phyloP scores from a whole-genome alignment of 1,140 invertebrate species.

The Temnothorax curvispinosus region DNA sequence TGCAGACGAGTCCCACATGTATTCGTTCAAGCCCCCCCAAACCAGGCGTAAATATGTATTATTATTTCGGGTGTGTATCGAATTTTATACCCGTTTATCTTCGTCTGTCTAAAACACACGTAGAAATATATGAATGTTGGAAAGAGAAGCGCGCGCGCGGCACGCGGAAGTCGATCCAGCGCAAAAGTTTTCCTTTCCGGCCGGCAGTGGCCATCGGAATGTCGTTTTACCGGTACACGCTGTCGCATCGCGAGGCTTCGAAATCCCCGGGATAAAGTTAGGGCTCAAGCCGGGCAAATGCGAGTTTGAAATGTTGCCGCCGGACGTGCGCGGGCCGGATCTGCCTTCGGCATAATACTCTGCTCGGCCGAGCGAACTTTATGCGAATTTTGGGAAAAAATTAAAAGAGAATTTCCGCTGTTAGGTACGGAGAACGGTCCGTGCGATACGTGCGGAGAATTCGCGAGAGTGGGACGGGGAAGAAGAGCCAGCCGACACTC shows the following conservation, averaged over 20 bases:
- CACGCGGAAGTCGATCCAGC: conserved; percentile 36
- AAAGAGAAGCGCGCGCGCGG: neutral
- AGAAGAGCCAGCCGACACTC: conserved; percentile 22
- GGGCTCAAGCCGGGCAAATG: conserved; percentile 74
- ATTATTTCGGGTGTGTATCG: neutral
- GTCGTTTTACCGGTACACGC: conserved; percentile 75
- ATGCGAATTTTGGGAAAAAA: conserved; percentile 82
- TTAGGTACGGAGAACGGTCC: conserved; percentile 1
- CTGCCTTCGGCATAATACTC: conserved; percentile 65
- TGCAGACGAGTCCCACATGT: neutral
- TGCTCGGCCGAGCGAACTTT: conserved; percentile 75
- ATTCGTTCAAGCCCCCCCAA: neutral
- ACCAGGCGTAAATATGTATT: neutral
- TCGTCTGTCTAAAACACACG: neutral
- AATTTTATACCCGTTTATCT: conserved; percentile 10
- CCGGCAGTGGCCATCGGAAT: conserved; percentile 69
- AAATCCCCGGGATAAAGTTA: conserved; percentile 73
- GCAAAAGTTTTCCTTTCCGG: conserved; percentile 66
- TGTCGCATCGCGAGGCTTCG: conserved; percentile 74
- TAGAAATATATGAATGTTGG: conserved; percentile 8
- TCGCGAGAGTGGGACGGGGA: conserved; percentile 11
- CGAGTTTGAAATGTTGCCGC: conserved; percentile 75
- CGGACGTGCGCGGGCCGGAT: conserved; percentile 69
- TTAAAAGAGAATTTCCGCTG: conserved; percentile 73
- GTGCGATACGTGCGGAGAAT: conserved; percentile 68